Base-by-base conservation (phyloP, 2,797 vertebrate genomes). In the Pagetopsis macropterus region DNA sequence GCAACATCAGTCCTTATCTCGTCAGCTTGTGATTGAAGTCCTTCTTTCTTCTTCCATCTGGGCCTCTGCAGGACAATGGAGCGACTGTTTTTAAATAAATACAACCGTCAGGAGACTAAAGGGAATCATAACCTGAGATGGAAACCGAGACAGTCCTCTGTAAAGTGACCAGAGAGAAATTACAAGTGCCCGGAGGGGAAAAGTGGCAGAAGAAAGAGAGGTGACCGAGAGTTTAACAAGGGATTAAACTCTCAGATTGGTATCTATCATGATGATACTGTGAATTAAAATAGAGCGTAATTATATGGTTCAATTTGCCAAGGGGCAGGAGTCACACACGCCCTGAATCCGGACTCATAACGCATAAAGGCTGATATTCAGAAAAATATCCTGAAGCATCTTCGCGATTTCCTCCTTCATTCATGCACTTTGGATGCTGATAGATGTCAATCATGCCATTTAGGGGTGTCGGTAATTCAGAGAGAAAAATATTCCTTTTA, bases 161-260 rank as follows among this genome's bases (percentile, higher is more conserved):
- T 81, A 70, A 83, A 91, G 89, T 78, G 88, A 70, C 52, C 79
- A 80, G 54, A 81, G 76, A 75, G 70, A 81, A 80, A 86, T 65
- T 86, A 83, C 83, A 74, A 87, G 79, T 65, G 91, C 93, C 93
- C 49, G 81, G 60, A 87, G 92, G 86, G 69, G 5, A 86, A 70
- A 80, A 21, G 83, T 52, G 81, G 43, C 75, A 77, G 57, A 80
- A 64, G 40, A 81, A 61, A 72, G 56, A 82, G 86, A 84, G 94
- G 94, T 95, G 86, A 94, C 78, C 17, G 74, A 85, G 87, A 95
- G 94, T 94, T 95, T 93, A 95, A 91, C 93, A 86, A 80, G 91
- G 91, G 92, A 94, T 95, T 94, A 89, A 92, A 91, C 60, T 77
- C 82, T 5, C 64, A 72, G 93, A 94, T 92, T 78, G 64, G 67